Conservation (phyloP, 2,797 vertebrate species). For the Crenichthys baileyi region DNA sequence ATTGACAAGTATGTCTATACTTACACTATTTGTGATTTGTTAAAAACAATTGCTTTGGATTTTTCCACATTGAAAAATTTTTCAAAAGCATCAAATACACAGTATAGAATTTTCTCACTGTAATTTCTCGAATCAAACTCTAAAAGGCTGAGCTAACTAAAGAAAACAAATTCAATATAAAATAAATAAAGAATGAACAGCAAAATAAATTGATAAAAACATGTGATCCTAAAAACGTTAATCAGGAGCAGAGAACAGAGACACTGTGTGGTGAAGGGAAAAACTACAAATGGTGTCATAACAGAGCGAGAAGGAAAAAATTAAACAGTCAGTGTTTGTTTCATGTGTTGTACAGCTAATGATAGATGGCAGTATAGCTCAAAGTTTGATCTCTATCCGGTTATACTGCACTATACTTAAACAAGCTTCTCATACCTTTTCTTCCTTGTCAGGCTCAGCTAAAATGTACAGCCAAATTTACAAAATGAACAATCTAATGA, state of each 20-base stretch:
- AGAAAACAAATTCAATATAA: slow-evolving; percentile 1
- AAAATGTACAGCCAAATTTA: background rate
- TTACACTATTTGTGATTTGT: background rate
- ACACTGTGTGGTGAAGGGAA: slow-evolving; percentile 68
- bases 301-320: background rate
- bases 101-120: background rate
- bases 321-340: background rate
- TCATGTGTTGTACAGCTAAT: slow-evolving; percentile 17
- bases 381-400: slow-evolving; percentile 1
- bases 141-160: background rate
- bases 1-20: background rate
- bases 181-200: background rate
- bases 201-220: background rate
- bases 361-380: slow-evolving; percentile 36
- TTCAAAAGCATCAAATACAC: background rate
- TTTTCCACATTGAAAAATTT: background rate
- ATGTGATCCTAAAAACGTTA: slow-evolving; percentile 1
- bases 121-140: background rate
- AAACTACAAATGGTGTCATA: slow-evolving; percentile 43
- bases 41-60: background rate
- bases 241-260: slow-evolving; percentile 56
- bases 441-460: slow-evolving; percentile 1
- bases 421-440: slow-evolving; percentile 14
- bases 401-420: background rate
- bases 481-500: background rate